Base-by-base conservation (phyloP, 2,797 vertebrate genomes). In the Chaunax sp. region DNA sequence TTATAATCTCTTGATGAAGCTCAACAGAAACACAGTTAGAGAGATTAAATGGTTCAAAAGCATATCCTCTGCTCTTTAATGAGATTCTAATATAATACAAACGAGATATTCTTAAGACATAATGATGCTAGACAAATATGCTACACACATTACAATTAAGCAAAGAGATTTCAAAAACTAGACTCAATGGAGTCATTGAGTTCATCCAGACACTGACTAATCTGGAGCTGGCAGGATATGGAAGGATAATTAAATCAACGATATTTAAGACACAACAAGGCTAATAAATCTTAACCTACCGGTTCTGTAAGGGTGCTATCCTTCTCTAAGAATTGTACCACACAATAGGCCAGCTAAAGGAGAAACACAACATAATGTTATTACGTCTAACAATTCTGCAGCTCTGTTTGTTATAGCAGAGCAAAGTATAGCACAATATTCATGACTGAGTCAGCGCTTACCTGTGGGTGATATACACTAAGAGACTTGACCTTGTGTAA, bases 401-500 rank as follows among this genome's bases (percentile, higher is more conserved):
- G 15, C 2, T 40, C 3, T 16, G 9, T 1, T 62, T 13, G 20
- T 18, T 19, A 6, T n/a, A 43, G 18, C 18, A 15, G 12, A 0
- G 25, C 18, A 19, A 43, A 44, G 23, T 2, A 11, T 6, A n/a
- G 26, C 16, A 22, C 1, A 4, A 9, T 15, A 25, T 30, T 30
- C 14, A 49, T 58, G 43, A 58, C 1, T 3, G 7, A 33, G 1
- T 25, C 16, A 15, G 35, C 2, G 30, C 16, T 59, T 91, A 99
- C 98, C 96, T 99, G 98, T 64, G 97, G 97, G 83, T 99, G 98
- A 90, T 99, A 99, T 68, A 99, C 98, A 80, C 98, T 99, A 87
- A 99, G 95, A 54, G 98, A 99, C 87, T 99, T 99, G 88, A 98
- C 98, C 96, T 99, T 99, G 93, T 99, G 98, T 91, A 99, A 93